Evolutionary conservation across 2,797 vertebrate genomes (phyloP), one percentile per base, ranked within the genome.

Genomic region (Helarctos malayanus): DNA sequence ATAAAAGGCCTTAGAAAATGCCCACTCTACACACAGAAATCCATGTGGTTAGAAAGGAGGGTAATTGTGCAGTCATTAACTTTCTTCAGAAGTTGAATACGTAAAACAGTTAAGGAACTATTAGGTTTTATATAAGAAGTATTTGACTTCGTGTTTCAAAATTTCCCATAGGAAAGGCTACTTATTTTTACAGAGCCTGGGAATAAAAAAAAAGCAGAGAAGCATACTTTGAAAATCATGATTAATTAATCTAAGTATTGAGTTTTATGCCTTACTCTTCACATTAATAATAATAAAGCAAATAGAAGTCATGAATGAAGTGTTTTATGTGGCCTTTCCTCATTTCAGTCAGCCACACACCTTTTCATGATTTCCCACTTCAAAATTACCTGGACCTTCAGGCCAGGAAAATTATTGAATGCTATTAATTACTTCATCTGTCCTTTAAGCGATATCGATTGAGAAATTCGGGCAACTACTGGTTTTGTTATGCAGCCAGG

Each of bases 321-420:
- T 85, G 4, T 93, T 81, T 89, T 29, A 41, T 27, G 38, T 95
- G 25, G n/a, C 27, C 25, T 92, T 92, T 49, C 38, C 71, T 95
- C 56, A 71, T 69, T 71, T 54, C 45, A 25, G 27, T 87, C 38
- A 83, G 10, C 32, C 25, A 47, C 1, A 71, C 2, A 52, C 10
- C 65, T 81, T 96, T 69, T 65, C 76, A 69, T 13, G 91, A 41
- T 78, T 92, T 89, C 38, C 35, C 4, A 65, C 63, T 84, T 89
- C 68, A 75, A 56, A 79, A 68, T 63, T 73, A 80, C 49, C 27
- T 68, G 65, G 14, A 11, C 15, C 47, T 85, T 59, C 4, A 27
- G 29, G 56, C 29, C 41, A 73, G 32, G 25, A 56, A 45, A 85
- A n/a, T 63, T 76, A 41, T 69, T 80, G 87, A 73, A 35, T 57